Evolutionary conservation across 2,113 vertebrate genomes (phyloP).

Genomic region (Pteronura brasiliensis): DNA sequence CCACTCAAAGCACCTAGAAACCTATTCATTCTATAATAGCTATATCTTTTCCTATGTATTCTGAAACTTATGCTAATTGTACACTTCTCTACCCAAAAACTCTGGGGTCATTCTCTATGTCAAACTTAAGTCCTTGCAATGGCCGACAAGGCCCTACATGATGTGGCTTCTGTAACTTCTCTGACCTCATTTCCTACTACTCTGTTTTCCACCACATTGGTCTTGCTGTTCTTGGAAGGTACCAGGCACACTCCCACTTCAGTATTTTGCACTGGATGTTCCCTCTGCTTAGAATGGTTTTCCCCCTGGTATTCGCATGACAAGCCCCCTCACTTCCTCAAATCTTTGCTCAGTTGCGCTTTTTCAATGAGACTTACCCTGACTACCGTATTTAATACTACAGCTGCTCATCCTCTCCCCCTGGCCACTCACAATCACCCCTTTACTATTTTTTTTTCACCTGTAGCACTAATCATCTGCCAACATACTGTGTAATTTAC

Average conservation of each 20-base stretch:
- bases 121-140: background rate
- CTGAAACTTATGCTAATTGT: background rate
- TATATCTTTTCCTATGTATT: background rate
- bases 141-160: background rate
- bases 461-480: background rate
- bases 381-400: background rate
- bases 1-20: background rate
- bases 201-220: background rate
- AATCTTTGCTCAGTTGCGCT: background rate
- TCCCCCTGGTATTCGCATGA: background rate
- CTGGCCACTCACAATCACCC: background rate
- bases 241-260: background rate
- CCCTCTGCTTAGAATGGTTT: background rate
- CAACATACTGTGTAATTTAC: constrained; percentile 16
- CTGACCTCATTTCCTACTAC: background rate
- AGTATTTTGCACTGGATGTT: background rate
- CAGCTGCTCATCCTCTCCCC: background rate
- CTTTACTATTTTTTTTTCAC: background rate
- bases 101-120: background rate
- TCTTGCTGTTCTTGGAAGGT: background rate
- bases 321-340: background rate
- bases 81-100: background rate
- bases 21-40: background rate
- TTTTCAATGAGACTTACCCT: background rate
- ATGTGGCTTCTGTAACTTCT: background rate